A percentile compares a stretch with the other conserved stretches of the same genome.
Conservation (phyloP, 1,140 invertebrate species). For the Conus ventricosus region DNA sequence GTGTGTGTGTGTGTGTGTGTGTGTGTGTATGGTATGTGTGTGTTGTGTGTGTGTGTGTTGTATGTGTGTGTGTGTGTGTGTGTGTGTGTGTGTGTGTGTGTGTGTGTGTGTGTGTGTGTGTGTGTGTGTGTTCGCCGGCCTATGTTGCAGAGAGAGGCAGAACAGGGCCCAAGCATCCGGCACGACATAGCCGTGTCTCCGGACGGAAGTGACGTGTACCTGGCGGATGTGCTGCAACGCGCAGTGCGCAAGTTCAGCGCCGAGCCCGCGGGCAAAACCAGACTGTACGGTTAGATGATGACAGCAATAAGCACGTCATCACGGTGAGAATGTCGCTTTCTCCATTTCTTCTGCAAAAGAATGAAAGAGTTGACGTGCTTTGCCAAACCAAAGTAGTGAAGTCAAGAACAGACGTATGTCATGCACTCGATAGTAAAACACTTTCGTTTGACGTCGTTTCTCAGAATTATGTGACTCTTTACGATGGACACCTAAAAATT, state of each 20-base stretch:
- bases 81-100: neutral
- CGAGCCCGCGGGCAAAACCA: neutral
- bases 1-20: constrained; percentile 5
- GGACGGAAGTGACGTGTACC: constrained; percentile 43
- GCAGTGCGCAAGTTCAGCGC: constrained; percentile 17
- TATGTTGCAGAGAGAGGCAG: constrained; percentile 19
- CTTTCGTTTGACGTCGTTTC: too few relatives aligned
- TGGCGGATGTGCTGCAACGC: constrained; percentile 42
- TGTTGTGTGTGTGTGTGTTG: neutral
- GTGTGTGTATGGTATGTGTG: neutral
- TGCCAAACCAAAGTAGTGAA: too few relatives aligned
- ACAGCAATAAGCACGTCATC: too few relatives aligned
- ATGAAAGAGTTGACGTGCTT: too few relatives aligned
- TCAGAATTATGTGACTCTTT: too few relatives aligned
- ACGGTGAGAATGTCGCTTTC: too few relatives aligned
- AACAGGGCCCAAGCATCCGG: constrained; percentile 35
- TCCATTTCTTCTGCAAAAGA: too few relatives aligned
- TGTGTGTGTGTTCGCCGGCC: neutral
- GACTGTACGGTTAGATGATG: neutral
- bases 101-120: neutral
- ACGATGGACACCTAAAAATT: too few relatives aligned
- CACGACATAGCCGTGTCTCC: constrained; percentile 53
- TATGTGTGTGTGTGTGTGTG: too few relatives aligned
- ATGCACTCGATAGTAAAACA: too few relatives aligned
- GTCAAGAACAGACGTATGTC: too few relatives aligned